These are phyloP conservation scores for Papilio protenor DNA, from an alignment of 2,888 invertebrate genomes.

Conservation along the genomic window DNA sequence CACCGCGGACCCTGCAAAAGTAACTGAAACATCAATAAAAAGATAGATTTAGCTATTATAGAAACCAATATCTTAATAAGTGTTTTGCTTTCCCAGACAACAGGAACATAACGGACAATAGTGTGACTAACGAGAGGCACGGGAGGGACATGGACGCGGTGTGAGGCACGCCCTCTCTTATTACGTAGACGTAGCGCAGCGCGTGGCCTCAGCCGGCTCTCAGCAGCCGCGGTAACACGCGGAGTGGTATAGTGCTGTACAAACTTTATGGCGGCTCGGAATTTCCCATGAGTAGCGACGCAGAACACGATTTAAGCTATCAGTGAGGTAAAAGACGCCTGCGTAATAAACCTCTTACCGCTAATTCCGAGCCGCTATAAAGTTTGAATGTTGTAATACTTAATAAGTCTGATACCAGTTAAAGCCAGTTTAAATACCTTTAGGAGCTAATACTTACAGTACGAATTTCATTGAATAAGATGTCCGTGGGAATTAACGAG, in stretches of 20 bases:
- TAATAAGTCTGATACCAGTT: conserved; percentile 45
- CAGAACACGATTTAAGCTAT: too few relatives aligned
- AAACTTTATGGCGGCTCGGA: conserved; percentile 1
- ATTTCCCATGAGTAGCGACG: neutral
- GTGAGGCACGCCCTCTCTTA: conserved; percentile 70
- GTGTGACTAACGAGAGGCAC: conserved; percentile 68
- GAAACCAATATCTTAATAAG: neutral
- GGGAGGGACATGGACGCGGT: conserved; percentile 59
- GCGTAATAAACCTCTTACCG: neutral
- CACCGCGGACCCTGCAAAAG: conserved; percentile 87
- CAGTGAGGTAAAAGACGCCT: neutral
- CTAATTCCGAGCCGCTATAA: neutral
- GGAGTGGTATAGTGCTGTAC: neutral
- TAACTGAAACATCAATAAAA: conserved; percentile 44
- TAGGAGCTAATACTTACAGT: conserved; percentile 27
- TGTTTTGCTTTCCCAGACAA: conserved; percentile 61
- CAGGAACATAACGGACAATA: conserved; percentile 78
- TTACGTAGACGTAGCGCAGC: conserved; percentile 52
- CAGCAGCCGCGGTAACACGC: neutral
- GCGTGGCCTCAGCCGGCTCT: conserved; percentile 21
- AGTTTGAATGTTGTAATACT: conserved; percentile 19
- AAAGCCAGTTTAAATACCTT: conserved; percentile 50
- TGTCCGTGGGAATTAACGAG: neutral
- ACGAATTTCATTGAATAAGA: conserved; percentile 13
- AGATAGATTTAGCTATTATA: neutral